Percentiles rank a stretch among this genome's conserved stretches.
phyloP scores from a whole-genome alignment of 2,888 invertebrate genomes.

The Torymus aiolomorphi region DNA sequence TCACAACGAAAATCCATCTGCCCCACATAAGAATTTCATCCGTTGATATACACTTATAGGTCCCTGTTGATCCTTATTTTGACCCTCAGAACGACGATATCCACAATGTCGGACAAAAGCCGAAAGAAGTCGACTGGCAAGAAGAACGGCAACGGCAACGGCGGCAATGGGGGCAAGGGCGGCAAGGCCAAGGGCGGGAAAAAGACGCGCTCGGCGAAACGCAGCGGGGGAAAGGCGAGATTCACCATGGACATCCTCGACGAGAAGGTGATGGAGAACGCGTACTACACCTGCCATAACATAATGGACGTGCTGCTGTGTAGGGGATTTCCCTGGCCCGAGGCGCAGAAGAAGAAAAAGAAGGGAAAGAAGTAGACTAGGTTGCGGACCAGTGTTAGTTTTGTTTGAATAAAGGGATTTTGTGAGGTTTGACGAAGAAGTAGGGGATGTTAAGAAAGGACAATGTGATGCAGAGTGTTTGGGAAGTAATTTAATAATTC shows the following conservation, averaged over 20 bases:
- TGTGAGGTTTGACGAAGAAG: too few species aligned
- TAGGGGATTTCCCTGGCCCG: slow-evolving; percentile 93
- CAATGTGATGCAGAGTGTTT: too few species aligned
- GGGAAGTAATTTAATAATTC: too few species aligned
- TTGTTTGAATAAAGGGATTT: too few species aligned
- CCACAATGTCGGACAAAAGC: slow-evolving; percentile 43
- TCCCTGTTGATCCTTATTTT: too few species aligned
- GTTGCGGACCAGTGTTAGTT: too few species aligned
- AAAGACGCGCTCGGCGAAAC: slow-evolving; percentile 74
- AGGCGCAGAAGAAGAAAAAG: slow-evolving; percentile 91
- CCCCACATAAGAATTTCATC: too few species aligned
- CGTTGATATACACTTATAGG: too few species aligned
- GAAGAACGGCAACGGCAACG: slow-evolving; percentile 64
- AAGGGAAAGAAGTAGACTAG: slow-evolving; percentile 81
- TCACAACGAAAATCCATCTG: too few species aligned
- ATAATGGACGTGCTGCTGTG: slow-evolving; percentile 91
- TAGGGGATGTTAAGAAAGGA: too few species aligned
- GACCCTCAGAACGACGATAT: too few species aligned
- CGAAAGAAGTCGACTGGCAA: slow-evolving; percentile 54
- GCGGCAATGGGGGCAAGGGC: slow-evolving; percentile 74
- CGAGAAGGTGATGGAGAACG: slow-evolving; percentile 94
- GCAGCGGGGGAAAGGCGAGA: slow-evolving; percentile 76
- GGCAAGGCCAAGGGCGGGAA: slow-evolving; percentile 78
- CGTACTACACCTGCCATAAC: slow-evolving; percentile 95
- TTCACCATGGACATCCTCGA: slow-evolving; percentile 91